Evolutionary conservation across 2,797 vertebrate genomes (phyloP).

Genomic region (Platalea minor): DNA sequence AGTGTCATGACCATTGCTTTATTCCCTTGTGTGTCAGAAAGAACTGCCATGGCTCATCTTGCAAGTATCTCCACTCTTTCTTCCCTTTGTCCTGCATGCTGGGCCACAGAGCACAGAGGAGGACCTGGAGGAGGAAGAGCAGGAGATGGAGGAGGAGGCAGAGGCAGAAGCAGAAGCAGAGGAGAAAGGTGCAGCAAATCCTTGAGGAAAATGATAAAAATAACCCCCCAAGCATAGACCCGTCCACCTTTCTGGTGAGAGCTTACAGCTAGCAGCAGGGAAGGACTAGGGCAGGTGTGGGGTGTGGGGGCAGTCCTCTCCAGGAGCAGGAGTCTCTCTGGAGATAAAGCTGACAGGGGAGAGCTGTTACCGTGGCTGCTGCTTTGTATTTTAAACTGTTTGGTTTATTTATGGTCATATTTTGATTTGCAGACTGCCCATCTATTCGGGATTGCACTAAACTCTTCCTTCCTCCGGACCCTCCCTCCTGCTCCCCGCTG

Average conservation of each 20-base stretch:
- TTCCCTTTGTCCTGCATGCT: slow-evolving; percentile 65
- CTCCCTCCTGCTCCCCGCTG: slow-evolving; percentile 38
- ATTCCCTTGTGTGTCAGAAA: neutral
- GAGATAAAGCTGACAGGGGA: slow-evolving; percentile 22
- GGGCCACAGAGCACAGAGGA: slow-evolving; percentile 75
- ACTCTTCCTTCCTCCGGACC: slow-evolving; percentile 65
- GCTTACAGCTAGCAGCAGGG: slow-evolving; percentile 42
- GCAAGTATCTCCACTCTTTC: slow-evolving; percentile 53
- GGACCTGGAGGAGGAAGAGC: slow-evolving; percentile 68
- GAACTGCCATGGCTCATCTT: neutral
- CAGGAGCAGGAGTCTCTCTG: neutral
- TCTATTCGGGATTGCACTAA: slow-evolving; percentile 60
- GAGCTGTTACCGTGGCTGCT: slow-evolving; percentile 45
- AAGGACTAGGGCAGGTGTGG: slow-evolving; percentile 20
- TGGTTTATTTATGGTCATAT: slow-evolving; percentile 51
- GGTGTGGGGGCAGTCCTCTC: neutral
- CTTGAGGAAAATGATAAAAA: slow-evolving; percentile 70
- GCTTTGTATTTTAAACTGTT: slow-evolving; percentile 46
- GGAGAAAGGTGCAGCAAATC: slow-evolving; percentile 78
- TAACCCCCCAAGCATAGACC: slow-evolving; percentile 46
- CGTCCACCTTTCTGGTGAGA: slow-evolving; percentile 70
- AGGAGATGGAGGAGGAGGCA: slow-evolving; percentile 65
- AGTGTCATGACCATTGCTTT: neutral
- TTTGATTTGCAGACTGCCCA: slow-evolving; percentile 70
- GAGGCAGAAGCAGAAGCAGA: slow-evolving; percentile 70